Evolutionary conservation across 2,113 vertebrate species (phyloP).

Genomic region (Haemorhous mexicanus): DNA sequence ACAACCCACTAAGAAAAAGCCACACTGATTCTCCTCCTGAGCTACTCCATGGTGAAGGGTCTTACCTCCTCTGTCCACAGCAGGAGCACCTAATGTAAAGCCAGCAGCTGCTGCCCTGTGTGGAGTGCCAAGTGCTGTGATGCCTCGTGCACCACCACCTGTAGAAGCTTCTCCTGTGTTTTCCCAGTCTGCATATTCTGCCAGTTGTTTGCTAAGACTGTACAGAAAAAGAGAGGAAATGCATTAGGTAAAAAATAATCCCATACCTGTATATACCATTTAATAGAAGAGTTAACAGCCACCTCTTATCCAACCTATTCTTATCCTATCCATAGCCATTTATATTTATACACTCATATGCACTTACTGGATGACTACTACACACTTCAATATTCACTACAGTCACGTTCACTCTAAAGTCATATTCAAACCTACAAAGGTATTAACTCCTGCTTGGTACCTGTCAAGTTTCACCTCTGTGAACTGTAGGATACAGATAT

Average conservation of each 20-base stretch:
- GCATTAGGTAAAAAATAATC: background rate
- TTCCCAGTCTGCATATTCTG: constrained; percentile 72
- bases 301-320: background rate
- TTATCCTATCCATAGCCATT: background rate
- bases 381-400: background rate
- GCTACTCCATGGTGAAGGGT: background rate
- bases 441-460: background rate
- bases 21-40: background rate
- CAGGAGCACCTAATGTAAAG: constrained; percentile 78
- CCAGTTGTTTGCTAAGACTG: constrained; percentile 82
- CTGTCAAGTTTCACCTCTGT: background rate
- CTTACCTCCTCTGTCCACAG: constrained; percentile 82
- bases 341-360: background rate
- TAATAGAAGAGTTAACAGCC: background rate
- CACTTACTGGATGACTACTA: background rate
- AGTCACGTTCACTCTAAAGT: accelerated
- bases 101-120: constrained; percentile 47
- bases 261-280: background rate
- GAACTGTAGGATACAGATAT: background rate
- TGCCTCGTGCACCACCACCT: constrained; percentile 51
- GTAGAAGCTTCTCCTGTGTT: constrained; percentile 48
- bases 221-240: background rate
- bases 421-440: accelerated
- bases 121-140: constrained; percentile 28
- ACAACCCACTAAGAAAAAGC: background rate